These are phyloP conservation scores for Alcedo atthis DNA, from an alignment of 2,797 vertebrate genomes.

Conservation along the genomic window DNA sequence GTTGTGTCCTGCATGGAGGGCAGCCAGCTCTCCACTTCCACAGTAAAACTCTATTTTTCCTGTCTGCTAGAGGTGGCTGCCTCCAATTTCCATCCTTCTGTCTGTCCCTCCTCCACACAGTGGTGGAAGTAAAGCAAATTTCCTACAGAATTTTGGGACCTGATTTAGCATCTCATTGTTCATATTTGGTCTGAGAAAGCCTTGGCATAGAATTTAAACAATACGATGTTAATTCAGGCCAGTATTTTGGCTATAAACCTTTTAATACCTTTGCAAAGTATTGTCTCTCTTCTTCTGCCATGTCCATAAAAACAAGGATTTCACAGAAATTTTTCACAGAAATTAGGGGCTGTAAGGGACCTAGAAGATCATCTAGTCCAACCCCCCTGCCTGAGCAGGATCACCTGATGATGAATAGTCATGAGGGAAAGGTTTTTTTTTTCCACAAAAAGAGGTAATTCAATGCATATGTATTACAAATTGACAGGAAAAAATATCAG, in stretches of 20 bases:
- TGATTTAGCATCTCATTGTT: background rate
- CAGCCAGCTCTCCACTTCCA: background rate
- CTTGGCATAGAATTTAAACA: background rate
- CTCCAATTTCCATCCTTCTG: background rate
- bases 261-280: background rate
- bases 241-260: background rate
- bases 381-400: too few species aligned
- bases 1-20: background rate
- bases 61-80: background rate
- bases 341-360: too few species aligned
- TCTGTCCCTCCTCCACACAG: background rate
- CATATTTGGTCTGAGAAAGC: background rate
- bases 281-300: background rate
- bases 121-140: background rate
- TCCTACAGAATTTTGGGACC: background rate
- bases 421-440: accelerated
- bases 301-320: background rate
- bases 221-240: background rate
- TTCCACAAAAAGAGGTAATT: background rate
- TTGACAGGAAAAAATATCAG: background rate
- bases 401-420: background rate
- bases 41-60: background rate
- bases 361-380: too few species aligned
- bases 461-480: background rate
- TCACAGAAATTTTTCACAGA: too few species aligned